phyloP scores from a whole-genome alignment of 2,113 vertebrate species.

The Peromyscus californicus region DNA sequence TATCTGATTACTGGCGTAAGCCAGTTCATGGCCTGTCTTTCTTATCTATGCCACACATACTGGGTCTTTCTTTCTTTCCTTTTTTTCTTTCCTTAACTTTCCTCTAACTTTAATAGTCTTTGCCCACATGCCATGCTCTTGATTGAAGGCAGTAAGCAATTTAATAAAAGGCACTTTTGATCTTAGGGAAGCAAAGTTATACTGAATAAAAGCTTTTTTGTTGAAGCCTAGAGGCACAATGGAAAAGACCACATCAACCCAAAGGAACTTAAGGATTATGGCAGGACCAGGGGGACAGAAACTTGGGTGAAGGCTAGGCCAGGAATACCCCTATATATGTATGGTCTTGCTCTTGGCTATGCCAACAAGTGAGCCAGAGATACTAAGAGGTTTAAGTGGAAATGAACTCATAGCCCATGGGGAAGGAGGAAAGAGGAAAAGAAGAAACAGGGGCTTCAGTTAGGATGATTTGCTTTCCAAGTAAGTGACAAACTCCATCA shows the following conservation, averaged over 20 bases:
- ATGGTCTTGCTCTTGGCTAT: background rate
- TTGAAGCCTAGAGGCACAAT: background rate
- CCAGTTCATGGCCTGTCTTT: background rate
- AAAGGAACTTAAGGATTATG: background rate
- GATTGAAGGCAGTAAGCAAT: background rate
- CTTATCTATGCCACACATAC: background rate
- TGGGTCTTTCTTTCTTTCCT: background rate
- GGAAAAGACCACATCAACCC: background rate
- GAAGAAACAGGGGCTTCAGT: background rate
- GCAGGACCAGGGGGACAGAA: background rate
- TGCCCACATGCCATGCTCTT: background rate
- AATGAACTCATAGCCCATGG: background rate
- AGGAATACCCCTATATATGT: fast-evolving
- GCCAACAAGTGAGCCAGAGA: background rate
- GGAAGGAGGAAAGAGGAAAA: fast-evolving
- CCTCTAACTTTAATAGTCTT: background rate
- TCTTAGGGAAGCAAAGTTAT: background rate
- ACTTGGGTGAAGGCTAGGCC: background rate
- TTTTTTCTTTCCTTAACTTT: background rate
- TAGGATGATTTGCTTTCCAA: background rate
- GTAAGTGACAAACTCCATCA: background rate
- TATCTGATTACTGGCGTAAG: too few relatives aligned
- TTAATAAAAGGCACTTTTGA: background rate
- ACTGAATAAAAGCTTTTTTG: background rate
- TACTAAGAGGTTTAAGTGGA: background rate